These are phyloP conservation scores for Myotis brandtii DNA, from an alignment of 2,113 vertebrate species.

Conservation along the genomic window DNA sequence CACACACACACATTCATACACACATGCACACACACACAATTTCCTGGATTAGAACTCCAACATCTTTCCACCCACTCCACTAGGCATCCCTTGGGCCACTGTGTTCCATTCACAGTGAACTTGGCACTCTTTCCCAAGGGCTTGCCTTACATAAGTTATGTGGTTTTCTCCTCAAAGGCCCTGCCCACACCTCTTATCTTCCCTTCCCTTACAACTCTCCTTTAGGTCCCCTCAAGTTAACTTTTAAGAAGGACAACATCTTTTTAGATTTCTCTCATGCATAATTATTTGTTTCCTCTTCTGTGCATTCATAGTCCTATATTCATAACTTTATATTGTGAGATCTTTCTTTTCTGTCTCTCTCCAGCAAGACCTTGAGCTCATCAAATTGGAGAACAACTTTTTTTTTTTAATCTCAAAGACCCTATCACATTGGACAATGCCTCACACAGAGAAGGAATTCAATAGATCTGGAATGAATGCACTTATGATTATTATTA, in stretches of 20 bases:
- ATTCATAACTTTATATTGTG: not conserved
- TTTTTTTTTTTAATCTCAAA: not conserved
- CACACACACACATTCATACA: not conserved
- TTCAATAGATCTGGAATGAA: not conserved
- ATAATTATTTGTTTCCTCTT: not conserved
- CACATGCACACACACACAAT: not conserved
- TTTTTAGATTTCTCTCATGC: not conserved
- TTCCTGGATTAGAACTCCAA: not conserved
- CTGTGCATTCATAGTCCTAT: not conserved
- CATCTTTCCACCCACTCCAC: not conserved
- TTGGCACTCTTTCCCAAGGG: not conserved
- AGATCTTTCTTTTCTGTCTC: not conserved
- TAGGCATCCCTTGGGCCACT: not conserved
- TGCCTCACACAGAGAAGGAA: not conserved
- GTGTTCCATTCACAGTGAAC: not conserved
- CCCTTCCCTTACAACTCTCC: not conserved
- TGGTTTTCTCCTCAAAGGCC: not conserved
- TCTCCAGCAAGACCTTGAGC: not conserved
- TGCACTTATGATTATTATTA: not conserved
- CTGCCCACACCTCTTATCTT: not conserved
- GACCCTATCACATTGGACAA: not conserved
- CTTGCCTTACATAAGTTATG: not conserved
- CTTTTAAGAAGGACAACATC: not conserved
- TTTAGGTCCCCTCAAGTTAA: not conserved
- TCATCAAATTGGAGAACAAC: not conserved